Percentiles rank a stretch among this genome's conserved stretches.
These are phyloP conservation scores for Cryptomyrus ogoouensis DNA, from an alignment of 2,113 vertebrate genomes.

Conservation along the genomic window DNA sequence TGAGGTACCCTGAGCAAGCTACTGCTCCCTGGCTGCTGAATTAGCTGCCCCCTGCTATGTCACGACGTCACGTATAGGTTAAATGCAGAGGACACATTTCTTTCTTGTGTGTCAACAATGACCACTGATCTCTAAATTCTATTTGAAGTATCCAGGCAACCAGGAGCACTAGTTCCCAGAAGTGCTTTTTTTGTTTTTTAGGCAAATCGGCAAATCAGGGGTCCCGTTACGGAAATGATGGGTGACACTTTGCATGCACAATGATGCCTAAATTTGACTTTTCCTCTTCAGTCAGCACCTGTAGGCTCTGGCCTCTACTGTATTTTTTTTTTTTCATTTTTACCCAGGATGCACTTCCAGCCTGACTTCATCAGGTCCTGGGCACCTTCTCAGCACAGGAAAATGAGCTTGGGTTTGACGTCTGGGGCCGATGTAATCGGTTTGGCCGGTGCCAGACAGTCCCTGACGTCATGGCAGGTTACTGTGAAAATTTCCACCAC, in stretches of 20 bases:
- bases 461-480: not conserved
- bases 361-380: not conserved
- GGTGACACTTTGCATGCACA: not conserved
- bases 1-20: no score
- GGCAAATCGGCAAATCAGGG: not conserved
- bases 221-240: not conserved
- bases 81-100: no score
- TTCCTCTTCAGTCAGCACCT: not conserved
- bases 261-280: not conserved
- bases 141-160: not conserved
- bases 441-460: not conserved
- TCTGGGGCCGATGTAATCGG: not conserved
- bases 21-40: no score
- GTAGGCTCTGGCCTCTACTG: not conserved
- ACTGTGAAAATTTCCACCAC: not conserved
- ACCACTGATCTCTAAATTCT: no score
- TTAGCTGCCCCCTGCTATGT: no score
- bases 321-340: not conserved
- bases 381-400: not conserved
- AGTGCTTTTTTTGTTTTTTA: not conserved
- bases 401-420: not conserved
- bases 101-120: no score
- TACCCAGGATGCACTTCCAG: not conserved
- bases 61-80: no score
- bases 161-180: not conserved